A percentile compares a stretch with the other conserved stretches of the same genome.
Conservation (phyloP, 2,797 vertebrate genomes). For the Echiichthys vipera region DNA sequence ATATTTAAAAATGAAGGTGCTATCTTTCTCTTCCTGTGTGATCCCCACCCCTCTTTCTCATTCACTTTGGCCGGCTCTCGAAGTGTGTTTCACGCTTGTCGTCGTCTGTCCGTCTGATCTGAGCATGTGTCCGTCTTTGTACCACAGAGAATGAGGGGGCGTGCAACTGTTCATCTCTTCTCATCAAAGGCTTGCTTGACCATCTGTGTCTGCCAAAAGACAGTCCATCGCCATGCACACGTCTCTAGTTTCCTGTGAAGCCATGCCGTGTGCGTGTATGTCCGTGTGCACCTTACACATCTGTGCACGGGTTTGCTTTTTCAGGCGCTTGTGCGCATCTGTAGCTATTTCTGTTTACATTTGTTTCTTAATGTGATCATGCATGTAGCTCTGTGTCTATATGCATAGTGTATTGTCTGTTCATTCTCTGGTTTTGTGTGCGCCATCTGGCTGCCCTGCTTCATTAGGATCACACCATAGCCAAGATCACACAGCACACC, state of each 20-base stretch:
- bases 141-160: constrained; percentile 52
- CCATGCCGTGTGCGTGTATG: constrained; percentile 6
- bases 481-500: constrained; percentile 30
- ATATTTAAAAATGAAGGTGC: not conserved
- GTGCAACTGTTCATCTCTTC: constrained; percentile 59
- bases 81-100: not conserved
- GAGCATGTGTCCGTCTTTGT: constrained; percentile 65
- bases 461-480: constrained; percentile 60
- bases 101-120: constrained; percentile 41
- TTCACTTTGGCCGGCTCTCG: not conserved
- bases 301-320: not conserved
- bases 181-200: constrained; percentile 52
- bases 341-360: not conserved
- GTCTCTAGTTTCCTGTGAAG: constrained; percentile 35
- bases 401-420: constrained; percentile 9
- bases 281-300: constrained; percentile 15
- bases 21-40: not conserved
- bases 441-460: constrained; percentile 67
- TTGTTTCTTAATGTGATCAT: constrained; percentile 10
- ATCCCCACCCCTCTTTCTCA: not conserved
- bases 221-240: constrained; percentile 4
- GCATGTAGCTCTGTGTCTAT: constrained; percentile 3
- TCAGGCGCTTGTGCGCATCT: not conserved
- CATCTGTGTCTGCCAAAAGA: constrained; percentile 65
- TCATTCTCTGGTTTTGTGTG: constrained; percentile 36